Conservation (phyloP, 2,797 vertebrate species). For the Esox lucius region DNA sequence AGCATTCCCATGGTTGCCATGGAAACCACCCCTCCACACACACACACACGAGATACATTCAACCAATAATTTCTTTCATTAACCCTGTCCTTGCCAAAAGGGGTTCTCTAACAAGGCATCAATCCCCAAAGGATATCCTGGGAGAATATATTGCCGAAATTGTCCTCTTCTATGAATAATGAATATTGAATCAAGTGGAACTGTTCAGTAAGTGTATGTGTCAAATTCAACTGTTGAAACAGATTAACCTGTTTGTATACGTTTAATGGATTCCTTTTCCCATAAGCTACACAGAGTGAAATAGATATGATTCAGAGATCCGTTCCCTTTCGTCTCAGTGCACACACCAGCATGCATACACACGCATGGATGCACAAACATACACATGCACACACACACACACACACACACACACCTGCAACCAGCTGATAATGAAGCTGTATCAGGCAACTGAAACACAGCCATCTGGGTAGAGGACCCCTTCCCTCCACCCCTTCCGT, state of each 20-base stretch:
- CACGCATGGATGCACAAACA: conserved; percentile 6
- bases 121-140: conserved; percentile 12
- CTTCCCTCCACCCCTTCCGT: conserved; percentile 20
- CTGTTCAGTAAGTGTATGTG: neutral
- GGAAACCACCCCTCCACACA: conserved; percentile 57
- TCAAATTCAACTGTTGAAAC: neutral
- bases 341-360: conserved; percentile 12
- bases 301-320: neutral
- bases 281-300: neutral
- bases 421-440: conserved; percentile 70
- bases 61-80: conserved; percentile 29
- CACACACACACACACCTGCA: conserved; percentile 45
- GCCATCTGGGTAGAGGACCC: conserved; percentile 64
- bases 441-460: conserved; percentile 62
- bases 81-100: conserved; percentile 22
- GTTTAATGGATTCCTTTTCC: neutral
- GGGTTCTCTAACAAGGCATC: neutral
- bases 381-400: conserved; percentile 12
- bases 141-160: neutral
- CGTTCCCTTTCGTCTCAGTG: neutral
- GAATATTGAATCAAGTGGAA: neutral
- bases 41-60: conserved; percentile 34
- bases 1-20: conserved; percentile 62
- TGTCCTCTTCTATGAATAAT: conserved; percentile 6
- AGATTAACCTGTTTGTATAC: neutral